Base-by-base conservation (phyloP, 2,113 vertebrate genomes). In the Toxotes jaculatrix region DNA sequence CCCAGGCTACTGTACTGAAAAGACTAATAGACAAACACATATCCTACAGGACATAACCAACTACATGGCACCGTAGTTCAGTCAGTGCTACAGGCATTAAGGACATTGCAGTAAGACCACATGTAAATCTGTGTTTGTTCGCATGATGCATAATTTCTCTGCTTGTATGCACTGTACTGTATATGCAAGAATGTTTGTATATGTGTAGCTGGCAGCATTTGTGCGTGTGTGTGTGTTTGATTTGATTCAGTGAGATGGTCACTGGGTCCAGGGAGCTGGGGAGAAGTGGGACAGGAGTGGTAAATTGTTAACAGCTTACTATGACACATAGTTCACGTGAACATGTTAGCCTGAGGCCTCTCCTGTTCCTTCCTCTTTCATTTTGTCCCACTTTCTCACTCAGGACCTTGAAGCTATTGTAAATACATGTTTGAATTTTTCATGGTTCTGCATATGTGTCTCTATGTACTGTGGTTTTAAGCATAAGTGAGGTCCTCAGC, bases 291-390 rank as follows among this genome's bases (percentile, higher is more conserved):
- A 71, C 65, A 80, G 64, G 69, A 84, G 86, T 71, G 74, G 64
- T 70, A 56, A 82, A 89, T 91, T 89, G 82, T 87, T 89, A 80
- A 88, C 67, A 79, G 85, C 82, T 62, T 77, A 32, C 61, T 77
- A 19, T 87, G 91, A 91, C 87, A 80, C 90, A 87, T 76, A 80
- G 79, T 87, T 86, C 83, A 89, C 9, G 19, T 89, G 83, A 79
- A 79, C 76, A 63, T 34, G 55, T 65, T 68, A 62, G 82, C 85
- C 75, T 0, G 7, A 72, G 87, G 89, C 64, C 21, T 77, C 75
- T 81, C 66, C 70, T 87, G 82, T 79, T 84, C 86, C 23, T 34
- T 88, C 80, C 82, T 67, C 73, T 80, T 69, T 73, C 40, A 45
- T 88, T 72, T 78, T 59, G 45, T 57, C 60, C 65, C 1, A 6